phyloP scores from a whole-genome alignment of 2,888 invertebrate species.

The Nomada ferruginata region DNA sequence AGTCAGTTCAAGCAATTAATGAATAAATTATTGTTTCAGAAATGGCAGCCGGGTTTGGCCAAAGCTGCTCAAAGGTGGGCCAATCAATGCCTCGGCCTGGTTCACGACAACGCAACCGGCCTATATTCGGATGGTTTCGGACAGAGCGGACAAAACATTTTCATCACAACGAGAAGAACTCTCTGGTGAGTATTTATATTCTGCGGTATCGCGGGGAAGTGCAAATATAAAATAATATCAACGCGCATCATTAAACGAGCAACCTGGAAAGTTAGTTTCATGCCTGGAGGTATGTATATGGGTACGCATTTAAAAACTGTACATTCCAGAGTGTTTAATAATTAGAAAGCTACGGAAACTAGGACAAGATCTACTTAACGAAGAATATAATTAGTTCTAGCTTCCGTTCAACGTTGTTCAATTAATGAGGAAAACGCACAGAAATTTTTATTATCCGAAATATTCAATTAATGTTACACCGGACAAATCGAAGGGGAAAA shows the following conservation, averaged over 20 bases:
- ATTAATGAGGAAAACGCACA: neutral
- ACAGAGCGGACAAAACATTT: slow-evolving; percentile 92
- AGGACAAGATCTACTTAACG: neutral
- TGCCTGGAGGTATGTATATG: no score
- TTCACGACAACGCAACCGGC: slow-evolving; percentile 89
- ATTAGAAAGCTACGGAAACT: neutral
- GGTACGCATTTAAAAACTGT: no score
- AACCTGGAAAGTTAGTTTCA: no score
- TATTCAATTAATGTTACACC: no score
- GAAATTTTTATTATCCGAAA: no score
- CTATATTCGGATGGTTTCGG: slow-evolving; percentile 89
- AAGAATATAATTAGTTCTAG: no score
- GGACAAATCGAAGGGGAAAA: no score
- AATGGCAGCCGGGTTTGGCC: slow-evolving; percentile 90
- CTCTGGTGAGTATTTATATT: slow-evolving; percentile 87
- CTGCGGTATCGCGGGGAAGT: no score
- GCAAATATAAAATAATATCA: neutral
- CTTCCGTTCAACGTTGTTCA: neutral
- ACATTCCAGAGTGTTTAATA: no score
- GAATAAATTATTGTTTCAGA: slow-evolving; percentile 84
- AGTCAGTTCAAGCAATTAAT: neutral
- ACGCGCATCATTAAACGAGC: no score
- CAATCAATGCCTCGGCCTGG: slow-evolving; percentile 88
- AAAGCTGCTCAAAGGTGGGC: slow-evolving; percentile 91
- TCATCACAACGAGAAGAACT: slow-evolving; percentile 91